These are phyloP conservation scores for Diabrotica undecimpunctata DNA, from an alignment of 1,140 invertebrate genomes.

Conservation along the genomic window DNA sequence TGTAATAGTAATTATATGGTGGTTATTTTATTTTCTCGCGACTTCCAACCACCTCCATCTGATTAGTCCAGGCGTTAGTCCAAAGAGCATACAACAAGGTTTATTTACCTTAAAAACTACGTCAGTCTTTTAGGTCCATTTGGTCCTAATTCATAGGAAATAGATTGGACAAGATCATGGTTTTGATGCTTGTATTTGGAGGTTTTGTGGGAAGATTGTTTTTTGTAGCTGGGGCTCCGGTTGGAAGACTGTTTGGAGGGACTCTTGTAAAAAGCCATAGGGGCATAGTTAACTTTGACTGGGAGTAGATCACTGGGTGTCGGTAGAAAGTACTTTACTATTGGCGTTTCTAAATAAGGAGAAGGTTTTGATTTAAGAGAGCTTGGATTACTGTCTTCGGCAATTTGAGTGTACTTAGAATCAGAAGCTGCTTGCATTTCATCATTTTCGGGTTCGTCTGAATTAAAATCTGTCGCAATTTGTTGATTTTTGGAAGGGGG, in stretches of 20 bases:
- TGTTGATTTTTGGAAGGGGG: too few species aligned
- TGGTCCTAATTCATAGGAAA: slow-evolving; percentile 33
- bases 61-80: too few species aligned
- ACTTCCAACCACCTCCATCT: too few species aligned
- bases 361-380: neutral
- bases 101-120: slow-evolving; percentile 10
- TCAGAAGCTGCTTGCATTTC: too few species aligned
- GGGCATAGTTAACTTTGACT: neutral
- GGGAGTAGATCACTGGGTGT: neutral
- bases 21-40: too few species aligned
- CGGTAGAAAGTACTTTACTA: neutral
- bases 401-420: too few species aligned
- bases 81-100: neutral
- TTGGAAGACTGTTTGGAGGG: neutral
- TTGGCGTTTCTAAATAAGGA: slow-evolving; percentile 4
- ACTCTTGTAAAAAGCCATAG: neutral
- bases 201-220: neutral
- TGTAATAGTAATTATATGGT: too few species aligned
- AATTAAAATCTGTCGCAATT: too few species aligned
- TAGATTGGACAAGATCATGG: slow-evolving; percentile 27
- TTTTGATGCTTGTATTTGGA: neutral
- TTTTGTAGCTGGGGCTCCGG: neutral
- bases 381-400: neutral
- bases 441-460: too few species aligned
- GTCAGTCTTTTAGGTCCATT: slow-evolving; percentile 38